Evolutionary conservation across 2,888 invertebrate genomes (phyloP).

Genomic region (Dorcus parallelipipedus): DNA sequence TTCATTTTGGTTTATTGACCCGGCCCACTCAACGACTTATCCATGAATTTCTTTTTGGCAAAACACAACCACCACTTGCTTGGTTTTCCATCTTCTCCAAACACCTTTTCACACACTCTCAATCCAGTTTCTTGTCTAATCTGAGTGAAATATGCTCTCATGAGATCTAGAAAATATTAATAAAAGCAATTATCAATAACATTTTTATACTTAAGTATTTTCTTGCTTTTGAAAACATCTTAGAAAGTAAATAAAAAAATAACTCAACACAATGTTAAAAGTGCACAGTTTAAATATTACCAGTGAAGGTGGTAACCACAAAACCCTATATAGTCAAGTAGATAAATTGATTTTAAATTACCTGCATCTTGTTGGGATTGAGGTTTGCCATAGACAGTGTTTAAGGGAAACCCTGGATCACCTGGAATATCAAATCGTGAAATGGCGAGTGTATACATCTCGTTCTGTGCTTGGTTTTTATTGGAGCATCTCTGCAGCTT

Average conservation of each 20-base stretch:
- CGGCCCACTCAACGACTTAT: slow-evolving; percentile 90
- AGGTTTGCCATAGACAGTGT: slow-evolving; percentile 92
- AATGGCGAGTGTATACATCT: slow-evolving; percentile 94
- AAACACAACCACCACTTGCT: slow-evolving; percentile 99
- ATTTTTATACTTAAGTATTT: neutral
- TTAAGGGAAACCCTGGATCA: slow-evolving; percentile 89
- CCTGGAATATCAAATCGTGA: slow-evolving; percentile 96
- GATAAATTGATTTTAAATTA: slow-evolving; percentile 45
- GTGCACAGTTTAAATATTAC: neutral
- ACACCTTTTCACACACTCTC: slow-evolving; percentile 89
- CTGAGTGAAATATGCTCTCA: slow-evolving; percentile 92
- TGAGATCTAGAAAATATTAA: slow-evolving; percentile 62
- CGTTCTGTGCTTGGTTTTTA: slow-evolving; percentile 86
- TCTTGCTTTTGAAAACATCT: neutral
- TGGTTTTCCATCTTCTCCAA: slow-evolving; percentile 89
- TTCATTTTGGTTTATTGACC: slow-evolving; percentile 60
- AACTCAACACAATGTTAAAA: neutral
- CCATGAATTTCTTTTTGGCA: slow-evolving; percentile 99
- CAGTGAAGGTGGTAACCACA: neutral
- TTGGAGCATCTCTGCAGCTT: slow-evolving; percentile 87
- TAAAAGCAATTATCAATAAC: no score
- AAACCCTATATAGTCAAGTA: no score
- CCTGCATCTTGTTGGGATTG: slow-evolving; percentile 75
- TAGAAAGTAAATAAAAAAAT: no score
- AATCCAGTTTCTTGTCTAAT: slow-evolving; percentile 91